phyloP scores from a whole-genome alignment of 2,797 vertebrate species.

The Meda fulgida region DNA sequence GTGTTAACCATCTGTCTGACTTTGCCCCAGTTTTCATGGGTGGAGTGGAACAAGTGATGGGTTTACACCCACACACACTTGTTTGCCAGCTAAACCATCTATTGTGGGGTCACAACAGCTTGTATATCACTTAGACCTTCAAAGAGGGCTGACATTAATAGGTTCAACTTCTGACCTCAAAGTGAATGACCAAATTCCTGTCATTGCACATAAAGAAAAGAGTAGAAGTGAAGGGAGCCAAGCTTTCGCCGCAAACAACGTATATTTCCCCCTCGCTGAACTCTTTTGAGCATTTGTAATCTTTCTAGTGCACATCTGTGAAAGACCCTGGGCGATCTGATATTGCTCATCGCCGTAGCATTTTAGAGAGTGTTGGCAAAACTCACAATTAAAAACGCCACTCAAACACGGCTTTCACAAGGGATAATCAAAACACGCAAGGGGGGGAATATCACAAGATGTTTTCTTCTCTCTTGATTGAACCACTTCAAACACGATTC shows the following conservation, averaged over 20 bases:
- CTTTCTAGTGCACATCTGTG: background rate
- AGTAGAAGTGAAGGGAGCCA: slow-evolving; percentile 54
- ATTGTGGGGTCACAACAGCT: slow-evolving; percentile 70
- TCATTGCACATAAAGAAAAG: slow-evolving; percentile 72
- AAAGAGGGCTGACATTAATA: slow-evolving; percentile 74
- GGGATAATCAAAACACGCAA: slow-evolving; percentile 41
- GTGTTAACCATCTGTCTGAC: slow-evolving; percentile 43
- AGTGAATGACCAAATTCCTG: slow-evolving; percentile 73
- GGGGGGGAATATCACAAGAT: slow-evolving; percentile 61
- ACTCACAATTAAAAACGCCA: slow-evolving; percentile 47
- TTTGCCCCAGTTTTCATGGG: slow-evolving; percentile 22
- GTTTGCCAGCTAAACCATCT: slow-evolving; percentile 66
- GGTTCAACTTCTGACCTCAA: slow-evolving; percentile 73
- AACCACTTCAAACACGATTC: slow-evolving; percentile 76
- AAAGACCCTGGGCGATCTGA: slow-evolving; percentile 37
- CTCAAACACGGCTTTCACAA: slow-evolving; percentile 39
- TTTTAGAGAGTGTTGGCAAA: slow-evolving; percentile 37
- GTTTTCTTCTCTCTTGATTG: slow-evolving; percentile 71
- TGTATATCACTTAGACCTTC: slow-evolving; percentile 80
- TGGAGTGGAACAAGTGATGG: slow-evolving; percentile 45
- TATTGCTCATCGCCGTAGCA: slow-evolving; percentile 37
- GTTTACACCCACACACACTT: slow-evolving; percentile 56
- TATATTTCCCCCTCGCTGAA: background rate
- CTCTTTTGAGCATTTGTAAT: slow-evolving; percentile 10
- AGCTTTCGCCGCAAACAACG: background rate